Evolutionary conservation across 2,888 invertebrate genomes (phyloP), one percentile per base, ranked within the genome.

Genomic region (Leptodirus hochenwartii): DNA sequence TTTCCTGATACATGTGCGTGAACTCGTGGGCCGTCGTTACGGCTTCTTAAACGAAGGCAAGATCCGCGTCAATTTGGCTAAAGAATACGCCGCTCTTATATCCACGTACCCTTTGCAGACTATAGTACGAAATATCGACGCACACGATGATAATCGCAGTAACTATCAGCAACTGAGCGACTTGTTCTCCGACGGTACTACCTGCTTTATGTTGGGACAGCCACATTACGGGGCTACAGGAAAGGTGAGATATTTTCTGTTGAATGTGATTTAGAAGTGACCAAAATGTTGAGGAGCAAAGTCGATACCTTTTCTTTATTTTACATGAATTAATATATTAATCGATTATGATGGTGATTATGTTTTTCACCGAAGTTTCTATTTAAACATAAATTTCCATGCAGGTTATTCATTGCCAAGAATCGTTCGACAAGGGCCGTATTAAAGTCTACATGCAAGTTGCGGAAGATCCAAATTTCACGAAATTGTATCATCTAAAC

Each of bases 181-280:
- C 33, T 62, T 84, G 2, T 90, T 79, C 46, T 68, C 74, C 1
- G 51, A 61, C 1, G 72, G 71, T 1, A 66, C 68, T 29, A 45
- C 47, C 2, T 76, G 84, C 41, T 90, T 88, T 50, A 68, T 84
- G 53, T 62, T 90, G 0, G 72, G 69, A 5, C 69, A 72, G 39
- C 79, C 76, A 4, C 74, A 80, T 53, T 88, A 87, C 49, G 91
- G 88, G 1, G 66, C 71, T 26, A 60, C 69, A 49, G 90, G 80
- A 27, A 68, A 69, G 45, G 85, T 87, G 51, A 41, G 47, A 20
- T 20, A 8, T 20, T 20, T 8, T n/a, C 8, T 20, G n/a, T n/a
- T n/a, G n/a, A n/a, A n/a, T n/a, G n/a, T n/a, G n/a, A n/a, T n/a
- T n/a, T n/a, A n/a, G n/a, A n/a, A n/a, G n/a, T n/a, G n/a, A n/a